A percentile compares a stretch with the other conserved stretches of the same genome.
These are phyloP conservation scores for Helicoverpa assulta DNA, from an alignment of 2,888 invertebrate genomes.

Conservation along the genomic window DNA sequence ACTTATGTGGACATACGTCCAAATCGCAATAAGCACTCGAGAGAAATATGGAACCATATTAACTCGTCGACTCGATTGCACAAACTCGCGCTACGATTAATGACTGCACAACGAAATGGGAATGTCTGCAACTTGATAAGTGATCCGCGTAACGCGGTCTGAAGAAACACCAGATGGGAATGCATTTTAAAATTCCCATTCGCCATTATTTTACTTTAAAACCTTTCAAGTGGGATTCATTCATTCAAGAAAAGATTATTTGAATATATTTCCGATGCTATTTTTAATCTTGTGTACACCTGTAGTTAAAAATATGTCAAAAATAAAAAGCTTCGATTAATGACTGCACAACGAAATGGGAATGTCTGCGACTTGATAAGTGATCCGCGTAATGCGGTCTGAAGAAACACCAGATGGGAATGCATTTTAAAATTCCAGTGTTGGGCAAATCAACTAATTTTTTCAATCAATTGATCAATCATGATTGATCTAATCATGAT, in stretches of 20 bases:
- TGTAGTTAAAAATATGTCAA: neutral
- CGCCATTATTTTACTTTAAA: conserved; percentile 50
- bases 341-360: conserved; percentile 57
- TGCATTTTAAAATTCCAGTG: conserved; percentile 49
- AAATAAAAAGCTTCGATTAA: conserved; percentile 51
- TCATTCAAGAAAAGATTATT: conserved; percentile 43
- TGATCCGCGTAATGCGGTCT: conserved; percentile 50
- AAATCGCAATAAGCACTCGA: conserved; percentile 49
- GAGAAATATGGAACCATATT: conserved; percentile 62
- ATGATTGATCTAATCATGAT: too few relatives aligned
- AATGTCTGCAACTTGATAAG: conserved; percentile 63
- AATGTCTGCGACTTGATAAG: conserved; percentile 62
- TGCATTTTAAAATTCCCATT: conserved; percentile 46
- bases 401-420: conserved; percentile 57
- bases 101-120: conserved; percentile 57
- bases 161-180: conserved; percentile 57
- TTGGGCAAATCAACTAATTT: too few relatives aligned
- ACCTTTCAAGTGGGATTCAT: conserved; percentile 32
- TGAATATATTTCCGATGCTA: conserved; percentile 16
- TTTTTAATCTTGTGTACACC: neutral
- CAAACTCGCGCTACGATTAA: conserved; percentile 59
- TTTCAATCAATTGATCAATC: too few relatives aligned
- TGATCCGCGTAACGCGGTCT: conserved; percentile 50
- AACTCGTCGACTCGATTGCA: conserved; percentile 58
- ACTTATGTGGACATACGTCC: conserved; percentile 44